These are phyloP conservation scores for Diacarnus erythraeanus DNA, from an alignment of 37 sponge, comb jelly and placozoan genomes.

Conservation along the genomic window DNA sequence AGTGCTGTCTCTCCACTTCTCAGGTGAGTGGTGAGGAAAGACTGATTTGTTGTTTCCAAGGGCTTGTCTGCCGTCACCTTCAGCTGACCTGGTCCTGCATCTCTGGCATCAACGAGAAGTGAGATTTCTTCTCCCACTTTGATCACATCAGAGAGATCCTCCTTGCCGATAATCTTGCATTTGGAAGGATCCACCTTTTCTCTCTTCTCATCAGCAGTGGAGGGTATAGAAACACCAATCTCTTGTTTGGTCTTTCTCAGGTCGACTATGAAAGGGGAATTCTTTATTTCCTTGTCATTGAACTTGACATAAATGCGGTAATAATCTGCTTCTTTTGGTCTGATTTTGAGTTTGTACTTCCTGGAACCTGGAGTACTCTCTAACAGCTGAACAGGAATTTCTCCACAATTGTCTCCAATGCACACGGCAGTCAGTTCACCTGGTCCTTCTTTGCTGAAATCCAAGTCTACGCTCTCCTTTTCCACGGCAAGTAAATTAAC, in stretches of 20 bases:
- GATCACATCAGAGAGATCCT: constrained; percentile 4
- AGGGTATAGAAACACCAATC: too few species aligned
- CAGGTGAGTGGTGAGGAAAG: not conserved
- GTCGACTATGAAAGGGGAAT: constrained; percentile 59
- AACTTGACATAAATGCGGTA: constrained; percentile 52
- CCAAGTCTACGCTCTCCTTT: not conserved
- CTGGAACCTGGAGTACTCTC: not conserved
- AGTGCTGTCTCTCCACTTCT: not conserved
- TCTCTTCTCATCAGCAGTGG: too few species aligned
- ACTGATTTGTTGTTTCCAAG: constrained; percentile 1
- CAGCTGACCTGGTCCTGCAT: constrained; percentile 77
- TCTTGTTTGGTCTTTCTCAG: constrained; percentile 34
- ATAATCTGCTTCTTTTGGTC: constrained; percentile 48
- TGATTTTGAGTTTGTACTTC: constrained; percentile 39
- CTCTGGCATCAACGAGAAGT: constrained; percentile 52
- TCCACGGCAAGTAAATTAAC: constrained; percentile 28
- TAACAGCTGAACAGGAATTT: constrained; percentile 30
- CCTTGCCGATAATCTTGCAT: constrained; percentile 32
- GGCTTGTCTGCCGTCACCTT: constrained; percentile 54
- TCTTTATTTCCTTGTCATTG: constrained; percentile 31
- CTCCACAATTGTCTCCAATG: constrained; percentile 29
- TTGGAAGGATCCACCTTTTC: constrained; percentile 41
- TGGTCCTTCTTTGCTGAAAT: not conserved
- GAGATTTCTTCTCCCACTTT: constrained; percentile 40
- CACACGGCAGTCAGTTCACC: constrained; percentile 54